phyloP scores from a whole-genome alignment of 2,888 invertebrate genomes.

The Scelioninae gen. 1 region DNA sequence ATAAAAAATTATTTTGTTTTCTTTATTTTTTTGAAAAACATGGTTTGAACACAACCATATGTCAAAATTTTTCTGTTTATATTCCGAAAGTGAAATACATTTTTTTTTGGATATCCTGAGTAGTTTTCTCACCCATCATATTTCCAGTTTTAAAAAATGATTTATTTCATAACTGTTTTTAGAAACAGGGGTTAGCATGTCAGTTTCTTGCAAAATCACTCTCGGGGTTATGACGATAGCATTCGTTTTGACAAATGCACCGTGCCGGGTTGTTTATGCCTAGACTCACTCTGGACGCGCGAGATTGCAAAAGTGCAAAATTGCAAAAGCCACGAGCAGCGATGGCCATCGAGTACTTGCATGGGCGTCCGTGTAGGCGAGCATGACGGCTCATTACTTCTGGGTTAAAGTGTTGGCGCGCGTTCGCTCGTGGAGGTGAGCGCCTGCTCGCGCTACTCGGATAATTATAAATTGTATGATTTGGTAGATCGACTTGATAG shows the following conservation, averaged over 20 bases:
- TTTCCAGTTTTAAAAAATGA: constrained; percentile 29
- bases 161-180: constrained; percentile 24
- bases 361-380: constrained; percentile 63
- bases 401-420: constrained; percentile 65
- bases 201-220: constrained; percentile 17
- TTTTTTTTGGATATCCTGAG: no score
- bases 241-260: constrained; percentile 56
- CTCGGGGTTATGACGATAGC: constrained; percentile 6
- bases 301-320: constrained; percentile 56
- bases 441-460: constrained; percentile 18
- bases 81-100: no score
- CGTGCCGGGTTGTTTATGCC: constrained; percentile 53
- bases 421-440: constrained; percentile 9
- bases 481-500: constrained; percentile 29
- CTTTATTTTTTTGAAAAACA: no score
- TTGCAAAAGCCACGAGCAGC: constrained; percentile 54
- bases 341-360: constrained; percentile 49
- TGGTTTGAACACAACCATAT: no score
- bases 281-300: constrained; percentile 22
- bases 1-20: no score
- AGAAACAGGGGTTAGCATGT: constrained; percentile 17
- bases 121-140: no score
- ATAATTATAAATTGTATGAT: constrained; percentile 63
- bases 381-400: constrained; percentile 68
- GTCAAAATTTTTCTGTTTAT: no score